Percentiles rank a stretch among this genome's conserved stretches.
Conservation (phyloP, 1,140 invertebrate species). For the Homalodisca vitripennis region DNA sequence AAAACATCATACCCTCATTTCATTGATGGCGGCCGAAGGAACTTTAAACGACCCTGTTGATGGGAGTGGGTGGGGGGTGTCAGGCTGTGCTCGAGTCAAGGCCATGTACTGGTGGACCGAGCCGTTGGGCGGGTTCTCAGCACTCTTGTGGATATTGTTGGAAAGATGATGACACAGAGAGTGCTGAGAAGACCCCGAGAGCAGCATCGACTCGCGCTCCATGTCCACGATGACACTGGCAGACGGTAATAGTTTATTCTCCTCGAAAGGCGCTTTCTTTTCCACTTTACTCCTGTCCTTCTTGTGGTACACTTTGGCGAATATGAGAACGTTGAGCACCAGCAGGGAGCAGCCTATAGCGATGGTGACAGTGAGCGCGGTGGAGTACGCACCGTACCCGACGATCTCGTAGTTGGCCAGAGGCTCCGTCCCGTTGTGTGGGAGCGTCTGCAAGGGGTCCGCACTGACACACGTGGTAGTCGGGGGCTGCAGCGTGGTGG, state of each 20-base stretch:
- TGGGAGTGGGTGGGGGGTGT: neutral
- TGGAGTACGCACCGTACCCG: slow-evolving; percentile 72
- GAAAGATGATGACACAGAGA: slow-evolving; percentile 12
- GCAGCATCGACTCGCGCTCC: slow-evolving; percentile 26
- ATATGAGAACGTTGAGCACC: slow-evolving; percentile 82
- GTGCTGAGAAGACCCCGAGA: slow-evolving; percentile 17
- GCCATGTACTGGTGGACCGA: neutral
- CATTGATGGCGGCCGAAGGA: slow-evolving; percentile 14
- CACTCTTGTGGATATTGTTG: slow-evolving; percentile 26
- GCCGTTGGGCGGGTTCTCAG: neutral
- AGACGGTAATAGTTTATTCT: slow-evolving; percentile 7
- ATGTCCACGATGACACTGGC: slow-evolving; percentile 31
- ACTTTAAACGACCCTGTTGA: slow-evolving; percentile 8
- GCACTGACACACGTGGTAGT: slow-evolving; percentile 6
- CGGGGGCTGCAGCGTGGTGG: neutral
- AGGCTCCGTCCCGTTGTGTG: slow-evolving; percentile 58
- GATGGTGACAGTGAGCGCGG: slow-evolving; percentile 80
- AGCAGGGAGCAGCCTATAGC: slow-evolving; percentile 79
- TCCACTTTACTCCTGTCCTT: slow-evolving; percentile 63
- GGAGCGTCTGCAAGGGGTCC: slow-evolving; percentile 1
- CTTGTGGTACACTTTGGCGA: slow-evolving; percentile 91
- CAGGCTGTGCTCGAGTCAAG: neutral
- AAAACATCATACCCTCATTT: slow-evolving; percentile 23
- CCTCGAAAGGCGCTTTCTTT: slow-evolving; percentile 39
- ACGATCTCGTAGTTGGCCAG: slow-evolving; percentile 66